phyloP scores from a whole-genome alignment of 2,888 invertebrate genomes.

The Agrotis clavis region DNA sequence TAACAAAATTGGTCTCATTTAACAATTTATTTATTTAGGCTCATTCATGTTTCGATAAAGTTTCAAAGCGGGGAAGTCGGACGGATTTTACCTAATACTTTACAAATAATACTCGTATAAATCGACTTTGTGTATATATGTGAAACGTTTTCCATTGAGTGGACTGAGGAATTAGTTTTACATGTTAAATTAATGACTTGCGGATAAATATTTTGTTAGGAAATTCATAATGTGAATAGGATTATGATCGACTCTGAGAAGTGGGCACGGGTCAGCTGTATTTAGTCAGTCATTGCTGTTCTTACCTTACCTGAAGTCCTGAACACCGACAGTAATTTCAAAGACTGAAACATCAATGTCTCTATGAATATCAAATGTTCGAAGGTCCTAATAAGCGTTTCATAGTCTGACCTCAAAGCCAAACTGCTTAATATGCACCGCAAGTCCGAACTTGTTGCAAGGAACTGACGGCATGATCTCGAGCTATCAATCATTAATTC shows the following conservation, averaged over 20 bases:
- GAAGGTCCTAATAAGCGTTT: conserved; percentile 13
- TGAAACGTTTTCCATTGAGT: conserved; percentile 3
- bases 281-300: not conserved
- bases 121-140: conserved; percentile 38
- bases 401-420: conserved; percentile 39
- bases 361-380: conserved; percentile 45
- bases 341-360: conserved; percentile 40
- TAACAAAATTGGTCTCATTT: conserved; percentile 15
- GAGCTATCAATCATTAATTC: conserved; percentile 76
- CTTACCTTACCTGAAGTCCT: not conserved
- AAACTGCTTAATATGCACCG: conserved; percentile 68
- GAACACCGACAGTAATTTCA: conserved; percentile 18
- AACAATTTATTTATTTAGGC: conserved; percentile 36
- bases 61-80: conserved; percentile 19
- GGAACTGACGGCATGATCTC: conserved; percentile 63
- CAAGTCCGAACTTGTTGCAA: conserved; percentile 66
- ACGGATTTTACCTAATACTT: conserved; percentile 19
- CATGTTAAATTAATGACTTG: not conserved
- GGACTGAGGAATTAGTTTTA: conserved; percentile 11
- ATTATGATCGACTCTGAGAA: too few species aligned
- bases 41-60: conserved; percentile 29
- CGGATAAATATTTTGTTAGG: too few species aligned
- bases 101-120: conserved; percentile 44
- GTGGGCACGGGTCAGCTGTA: too few species aligned
- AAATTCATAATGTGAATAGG: too few species aligned